These are phyloP conservation scores for Catharus minimus DNA, from an alignment of 2,113 vertebrate genomes.

Conservation along the genomic window DNA sequence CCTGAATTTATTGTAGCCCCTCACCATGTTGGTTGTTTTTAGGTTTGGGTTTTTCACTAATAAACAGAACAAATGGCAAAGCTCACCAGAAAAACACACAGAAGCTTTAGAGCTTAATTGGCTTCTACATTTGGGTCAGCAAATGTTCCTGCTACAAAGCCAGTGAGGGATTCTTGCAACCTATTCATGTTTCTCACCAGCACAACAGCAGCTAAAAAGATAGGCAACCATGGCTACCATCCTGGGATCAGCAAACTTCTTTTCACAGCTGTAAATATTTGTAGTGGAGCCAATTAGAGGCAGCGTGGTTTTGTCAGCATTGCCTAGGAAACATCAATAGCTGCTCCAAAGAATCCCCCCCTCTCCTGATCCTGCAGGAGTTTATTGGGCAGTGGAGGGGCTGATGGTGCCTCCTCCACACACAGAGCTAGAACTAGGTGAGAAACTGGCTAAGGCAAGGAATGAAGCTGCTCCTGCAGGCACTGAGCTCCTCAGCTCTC, in stretches of 20 bases:
- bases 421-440: background rate
- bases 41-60: background rate
- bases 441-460: background rate
- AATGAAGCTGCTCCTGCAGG: background rate
- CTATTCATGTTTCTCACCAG: background rate
- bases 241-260: constrained; percentile 41
- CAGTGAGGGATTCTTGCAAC: background rate
- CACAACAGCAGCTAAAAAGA: constrained; percentile 27
- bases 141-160: constrained; percentile 35
- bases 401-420: background rate
- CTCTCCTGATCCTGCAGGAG: background rate
- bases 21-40: background rate
- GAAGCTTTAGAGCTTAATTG: constrained; percentile 36
- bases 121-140: constrained; percentile 42
- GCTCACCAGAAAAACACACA: constrained; percentile 13
- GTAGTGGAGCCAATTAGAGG: constrained; percentile 61
- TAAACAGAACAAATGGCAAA: constrained; percentile 17
- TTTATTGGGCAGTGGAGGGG: background rate
- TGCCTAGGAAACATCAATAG: constrained; percentile 55
- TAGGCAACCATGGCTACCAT: constrained; percentile 51
- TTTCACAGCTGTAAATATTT: constrained; percentile 72
- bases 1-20: background rate
- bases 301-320: constrained; percentile 39
- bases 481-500: background rate
- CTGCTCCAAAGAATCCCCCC: constrained; percentile 38